Evolutionary conservation across 2,113 vertebrate genomes (phyloP), one percentile per base, ranked within the genome.

Genomic region (Stigmatopora nigra): DNA sequence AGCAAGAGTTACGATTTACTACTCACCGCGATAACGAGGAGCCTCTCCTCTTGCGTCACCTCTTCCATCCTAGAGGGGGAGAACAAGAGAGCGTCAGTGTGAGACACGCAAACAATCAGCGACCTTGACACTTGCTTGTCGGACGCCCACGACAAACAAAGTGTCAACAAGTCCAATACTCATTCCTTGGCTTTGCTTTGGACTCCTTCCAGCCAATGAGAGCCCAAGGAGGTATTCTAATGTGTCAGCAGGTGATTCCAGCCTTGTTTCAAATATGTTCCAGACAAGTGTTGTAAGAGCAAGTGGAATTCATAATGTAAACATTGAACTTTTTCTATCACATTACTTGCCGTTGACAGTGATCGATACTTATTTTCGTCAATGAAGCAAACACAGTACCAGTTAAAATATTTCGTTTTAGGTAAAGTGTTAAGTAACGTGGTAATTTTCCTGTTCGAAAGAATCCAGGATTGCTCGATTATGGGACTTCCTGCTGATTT

Each of bases 11-110:
- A 71, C 8, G 5, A 16, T 16, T 45, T 31, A 48, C n/a, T 20
- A 86, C 89, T 89, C 72, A 91, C 90, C 81, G 89, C 83, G 64
- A 91, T 91, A 75, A 84, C 89, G 80, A 87, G 90, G 75, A 91
- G 85, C 88, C 73, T 84, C 76, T 91, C 89, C 82, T 91, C 78
- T 84, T 91, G 90, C 78, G 89, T 86, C 82, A 89, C 86, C 82
- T 91, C 90, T 77, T 86, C 90, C 89, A 91, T 91, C 84, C 89
- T 91, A 70, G 52, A 35, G 52, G 68, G 58, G 61, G 58, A 41
- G 71, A 3, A 64, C 19, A 20, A 67, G 16, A 35, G 7, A 46
- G 13, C 55, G 52, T 52, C 15, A 57, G 41, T 0, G 58, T 68
- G 51, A 69, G 7, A 63, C 19, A 55, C 56, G 51, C 60, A 71